Evolutionary conservation across 1,140 invertebrate genomes (phyloP).

Genomic region (Ladona fulva): DNA sequence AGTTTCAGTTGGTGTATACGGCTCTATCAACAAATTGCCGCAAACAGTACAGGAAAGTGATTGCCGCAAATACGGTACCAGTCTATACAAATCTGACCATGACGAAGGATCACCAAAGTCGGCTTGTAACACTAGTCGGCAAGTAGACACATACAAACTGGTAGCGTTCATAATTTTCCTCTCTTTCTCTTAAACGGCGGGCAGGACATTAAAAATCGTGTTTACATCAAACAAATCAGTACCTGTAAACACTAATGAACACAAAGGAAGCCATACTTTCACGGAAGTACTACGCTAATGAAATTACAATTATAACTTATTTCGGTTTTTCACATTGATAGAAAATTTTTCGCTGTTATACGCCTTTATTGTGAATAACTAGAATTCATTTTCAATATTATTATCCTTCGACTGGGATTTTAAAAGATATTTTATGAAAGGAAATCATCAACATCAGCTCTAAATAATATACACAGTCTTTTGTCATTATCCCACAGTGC

Average conservation of each 20-base stretch:
- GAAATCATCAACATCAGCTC: too few relatives aligned
- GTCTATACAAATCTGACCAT: slow-evolving; percentile 70
- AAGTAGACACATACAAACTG: slow-evolving; percentile 73
- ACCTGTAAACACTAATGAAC: neutral
- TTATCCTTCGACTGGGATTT: too few relatives aligned
- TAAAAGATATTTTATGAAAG: too few relatives aligned
- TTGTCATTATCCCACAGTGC: too few relatives aligned
- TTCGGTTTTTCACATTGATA: too few relatives aligned
- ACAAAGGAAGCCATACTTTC: slow-evolving; percentile 11
- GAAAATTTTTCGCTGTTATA: too few relatives aligned
- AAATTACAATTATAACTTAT: neutral
- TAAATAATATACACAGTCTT: too few relatives aligned
- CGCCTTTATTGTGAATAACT: too few relatives aligned
- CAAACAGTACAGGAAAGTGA: slow-evolving; percentile 83
- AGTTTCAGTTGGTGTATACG: slow-evolving; percentile 68
- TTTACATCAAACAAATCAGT: slow-evolving; percentile 13
- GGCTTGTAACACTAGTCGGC: slow-evolving; percentile 65
- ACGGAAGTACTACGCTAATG: slow-evolving; percentile 3
- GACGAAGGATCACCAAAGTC: slow-evolving; percentile 55
- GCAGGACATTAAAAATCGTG: neutral
- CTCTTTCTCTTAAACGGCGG: neutral
- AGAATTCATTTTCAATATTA: too few relatives aligned
- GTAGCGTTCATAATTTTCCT: slow-evolving; percentile 64
- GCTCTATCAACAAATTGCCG: slow-evolving; percentile 69
- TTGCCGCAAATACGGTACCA: slow-evolving; percentile 74